Evolutionary conservation across 2,888 invertebrate genomes (phyloP), one percentile per base, ranked within the genome.

Genomic region (Frankliniella intonsa): DNA sequence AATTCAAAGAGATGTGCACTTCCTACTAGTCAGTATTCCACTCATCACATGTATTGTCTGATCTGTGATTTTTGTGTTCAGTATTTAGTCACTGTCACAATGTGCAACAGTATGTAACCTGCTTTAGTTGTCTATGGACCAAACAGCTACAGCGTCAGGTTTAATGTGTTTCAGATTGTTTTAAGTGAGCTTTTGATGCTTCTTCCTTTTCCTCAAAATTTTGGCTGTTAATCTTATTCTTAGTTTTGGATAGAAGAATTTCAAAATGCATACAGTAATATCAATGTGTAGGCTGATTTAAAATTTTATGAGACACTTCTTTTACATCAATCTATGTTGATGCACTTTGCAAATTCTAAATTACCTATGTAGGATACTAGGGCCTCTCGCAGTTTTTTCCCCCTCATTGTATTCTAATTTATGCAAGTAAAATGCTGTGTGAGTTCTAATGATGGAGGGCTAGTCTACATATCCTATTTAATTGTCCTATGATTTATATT

Each of bases 51-150:
- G 22, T 11, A 25, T 76, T 76, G 22, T 76, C 10, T 76, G 10
- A 76, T 76, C 69, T 76, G 69, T 76, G 69, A 76, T 76, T 76
- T 25, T 76, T 76, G 69, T 76, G 69, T 76, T 76, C 69, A 12
- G 25, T 22, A 12, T 8, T 11, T 76, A 76, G 69, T 76, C 69
- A 76, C 25, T 25, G 22, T 76, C 69, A 76, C 62, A 62, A 62
- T 7, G 17, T 19, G n/a, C n/a, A 62, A 12, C 14, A 14, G 17
- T 62, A 12, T 76, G 25, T 22, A 10, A 10, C 69, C 69, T 76
- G 22, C 69, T 76, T 76, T 76, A 76, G 12, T n/a, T 76, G 22
- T 12, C 25, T 12, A 25, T 76, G 69, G 69, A 76, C 69, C 69
- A 76, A 76, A 25, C 25, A 10, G 25, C 22, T 3, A 12, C 25